Evolutionary conservation across 2,113 vertebrate species (phyloP).

Genomic region (Rhabdomys dilectus): DNA sequence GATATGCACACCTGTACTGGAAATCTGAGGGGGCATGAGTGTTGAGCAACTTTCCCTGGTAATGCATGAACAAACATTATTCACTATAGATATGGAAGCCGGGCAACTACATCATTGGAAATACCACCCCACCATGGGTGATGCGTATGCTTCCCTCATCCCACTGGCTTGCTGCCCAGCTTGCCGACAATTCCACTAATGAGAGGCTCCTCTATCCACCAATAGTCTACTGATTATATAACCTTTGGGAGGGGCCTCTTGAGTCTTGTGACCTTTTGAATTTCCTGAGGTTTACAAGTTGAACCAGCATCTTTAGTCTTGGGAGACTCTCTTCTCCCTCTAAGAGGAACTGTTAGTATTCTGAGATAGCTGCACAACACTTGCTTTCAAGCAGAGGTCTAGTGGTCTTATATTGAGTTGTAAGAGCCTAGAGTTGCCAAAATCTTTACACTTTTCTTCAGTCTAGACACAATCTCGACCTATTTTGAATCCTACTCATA

Average conservation of each 20-base stretch:
- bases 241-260: background rate
- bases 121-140: background rate
- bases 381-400: background rate
- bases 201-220: background rate
- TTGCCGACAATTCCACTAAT: background rate
- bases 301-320: background rate
- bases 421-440: background rate
- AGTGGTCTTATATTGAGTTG: background rate
- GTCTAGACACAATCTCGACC: background rate
- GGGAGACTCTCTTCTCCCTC: background rate
- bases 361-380: background rate
- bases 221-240: background rate
- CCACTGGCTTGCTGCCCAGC: background rate
- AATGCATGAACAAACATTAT: background rate
- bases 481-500: background rate
- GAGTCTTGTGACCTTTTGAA: background rate
- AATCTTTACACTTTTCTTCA: background rate
- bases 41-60: background rate
- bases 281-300: background rate
- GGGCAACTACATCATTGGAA: background rate
- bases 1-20: background rate
- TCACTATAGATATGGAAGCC: background rate
- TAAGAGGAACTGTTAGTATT: background rate
- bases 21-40: background rate
- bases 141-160: background rate